Evolutionary conservation across 2,797 vertebrate species (phyloP).

Genomic region (Scleropages formosus): DNA sequence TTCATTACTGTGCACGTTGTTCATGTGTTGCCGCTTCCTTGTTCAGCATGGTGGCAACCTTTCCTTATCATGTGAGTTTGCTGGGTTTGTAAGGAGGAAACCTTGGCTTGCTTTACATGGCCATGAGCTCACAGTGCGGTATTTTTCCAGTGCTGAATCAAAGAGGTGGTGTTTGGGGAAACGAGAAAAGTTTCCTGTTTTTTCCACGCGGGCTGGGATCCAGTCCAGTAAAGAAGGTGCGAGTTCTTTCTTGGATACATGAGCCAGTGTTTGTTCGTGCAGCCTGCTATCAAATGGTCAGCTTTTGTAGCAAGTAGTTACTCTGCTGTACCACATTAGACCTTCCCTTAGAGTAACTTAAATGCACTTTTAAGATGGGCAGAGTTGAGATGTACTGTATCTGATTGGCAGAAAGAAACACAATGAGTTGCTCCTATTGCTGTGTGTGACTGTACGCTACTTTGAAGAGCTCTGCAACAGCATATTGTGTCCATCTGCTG

Average conservation of each 20-base stretch:
- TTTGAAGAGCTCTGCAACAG: neutral
- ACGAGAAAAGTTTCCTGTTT: slow-evolving; percentile 19
- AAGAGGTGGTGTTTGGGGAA: slow-evolving; percentile 7
- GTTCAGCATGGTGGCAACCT: too few species aligned
- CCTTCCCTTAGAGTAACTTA: neutral
- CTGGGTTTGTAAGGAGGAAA: too few species aligned
- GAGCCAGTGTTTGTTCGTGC: neutral
- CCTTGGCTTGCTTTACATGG: too few species aligned
- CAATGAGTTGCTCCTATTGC: neutral
- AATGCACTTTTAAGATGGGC: neutral
- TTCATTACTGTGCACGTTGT: too few species aligned
- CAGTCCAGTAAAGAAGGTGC: slow-evolving; percentile 10
- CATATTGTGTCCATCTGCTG: slow-evolving; percentile 29
- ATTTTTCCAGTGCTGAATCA: neutral
- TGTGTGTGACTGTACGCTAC: neutral
- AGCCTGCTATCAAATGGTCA: slow-evolving; percentile 1
- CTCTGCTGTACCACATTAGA: slow-evolving; percentile 4
- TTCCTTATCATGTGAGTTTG: too few species aligned
- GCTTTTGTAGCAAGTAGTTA: neutral
- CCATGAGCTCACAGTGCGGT: neutral
- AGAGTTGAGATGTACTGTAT: neutral
- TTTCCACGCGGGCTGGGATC: neutral
- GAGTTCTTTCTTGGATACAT: slow-evolving; percentile 3
- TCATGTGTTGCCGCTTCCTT: too few species aligned
- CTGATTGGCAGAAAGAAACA: neutral